Conservation (phyloP, 2,797 vertebrate genomes). For the Syngnathus rostellatus region DNA sequence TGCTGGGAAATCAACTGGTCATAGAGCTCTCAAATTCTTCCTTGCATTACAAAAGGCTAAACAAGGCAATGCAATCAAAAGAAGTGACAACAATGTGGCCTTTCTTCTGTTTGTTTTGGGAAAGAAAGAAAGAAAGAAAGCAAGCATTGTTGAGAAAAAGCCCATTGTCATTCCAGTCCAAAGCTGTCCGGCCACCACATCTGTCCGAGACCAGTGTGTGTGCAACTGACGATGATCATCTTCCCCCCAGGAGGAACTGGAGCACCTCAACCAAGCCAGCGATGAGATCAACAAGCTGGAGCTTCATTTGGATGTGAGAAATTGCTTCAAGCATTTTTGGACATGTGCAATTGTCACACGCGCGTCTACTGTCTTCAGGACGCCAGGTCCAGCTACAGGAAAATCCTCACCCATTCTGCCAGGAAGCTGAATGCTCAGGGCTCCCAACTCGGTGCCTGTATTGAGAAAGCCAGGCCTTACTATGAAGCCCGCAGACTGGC, state of each 20-base stretch:
- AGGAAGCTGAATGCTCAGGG: slow-evolving; percentile 80
- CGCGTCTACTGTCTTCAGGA: slow-evolving; percentile 60
- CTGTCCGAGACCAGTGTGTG: background rate
- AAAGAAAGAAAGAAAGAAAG: no score
- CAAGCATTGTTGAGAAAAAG: background rate
- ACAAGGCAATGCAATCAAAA: background rate
- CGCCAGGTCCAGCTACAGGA: slow-evolving; percentile 81
- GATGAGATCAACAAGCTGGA: slow-evolving; percentile 87
- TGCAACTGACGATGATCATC: background rate
- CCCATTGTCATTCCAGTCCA: background rate
- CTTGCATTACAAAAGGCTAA: background rate
- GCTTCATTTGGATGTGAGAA: slow-evolving; percentile 81
- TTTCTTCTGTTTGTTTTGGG: background rate
- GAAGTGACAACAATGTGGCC: background rate
- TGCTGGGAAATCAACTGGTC: background rate
- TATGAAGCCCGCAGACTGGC: slow-evolving; percentile 84
- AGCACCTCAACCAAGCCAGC: slow-evolving; percentile 86
- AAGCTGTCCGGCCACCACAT: no score
- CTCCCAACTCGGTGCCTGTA: slow-evolving; percentile 80
- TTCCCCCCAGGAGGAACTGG: slow-evolving; percentile 77
- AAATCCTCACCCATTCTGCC: slow-evolving; percentile 83
- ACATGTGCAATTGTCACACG: background rate
- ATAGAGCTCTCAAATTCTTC: background rate
- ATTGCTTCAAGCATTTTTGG: background rate
- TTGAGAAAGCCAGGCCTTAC: slow-evolving; percentile 86